Conservation (phyloP, 2,797 vertebrate species). For the Pseudochaenichthys georgianus region DNA sequence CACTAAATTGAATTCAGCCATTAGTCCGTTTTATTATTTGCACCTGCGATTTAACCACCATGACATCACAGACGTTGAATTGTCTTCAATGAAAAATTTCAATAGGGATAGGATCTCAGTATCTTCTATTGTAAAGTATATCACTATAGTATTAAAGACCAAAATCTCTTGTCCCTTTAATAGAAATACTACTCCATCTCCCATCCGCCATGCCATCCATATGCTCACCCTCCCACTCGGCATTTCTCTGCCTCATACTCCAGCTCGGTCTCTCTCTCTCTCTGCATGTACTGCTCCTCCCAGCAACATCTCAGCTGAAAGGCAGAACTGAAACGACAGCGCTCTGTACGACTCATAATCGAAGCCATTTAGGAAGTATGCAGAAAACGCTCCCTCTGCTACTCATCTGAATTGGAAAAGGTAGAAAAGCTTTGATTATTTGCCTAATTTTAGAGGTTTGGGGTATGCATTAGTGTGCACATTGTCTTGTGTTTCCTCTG, state of each 20-base stretch:
- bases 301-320: constrained; percentile 69
- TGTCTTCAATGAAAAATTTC: neutral
- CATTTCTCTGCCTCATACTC: constrained; percentile 61
- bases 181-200: constrained; percentile 68
- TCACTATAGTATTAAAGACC: constrained; percentile 16
- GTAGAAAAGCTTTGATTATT: constrained; percentile 55
- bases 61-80: neutral
- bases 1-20: neutral
- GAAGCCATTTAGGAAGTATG: constrained; percentile 73
- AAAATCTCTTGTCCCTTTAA: constrained; percentile 74
- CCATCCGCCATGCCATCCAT: constrained; percentile 44
- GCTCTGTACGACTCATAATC: constrained; percentile 58
- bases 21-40: neutral
- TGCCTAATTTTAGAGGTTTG: constrained; percentile 5
- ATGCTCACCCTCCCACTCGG: constrained; percentile 69
- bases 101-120: neutral
- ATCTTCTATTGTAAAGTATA: neutral
- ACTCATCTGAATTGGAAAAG: constrained; percentile 67
- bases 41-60: neutral
- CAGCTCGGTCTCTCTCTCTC: constrained; percentile 55
- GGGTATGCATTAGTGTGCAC: neutral
- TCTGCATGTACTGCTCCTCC: constrained; percentile 71
- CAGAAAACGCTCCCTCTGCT: constrained; percentile 71
- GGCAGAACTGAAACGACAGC: constrained; percentile 77
- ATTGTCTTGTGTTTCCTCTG: constrained; percentile 5